phyloP scores from a whole-genome alignment of 1,140 invertebrate genomes.

The Drosophila murphyi region DNA sequence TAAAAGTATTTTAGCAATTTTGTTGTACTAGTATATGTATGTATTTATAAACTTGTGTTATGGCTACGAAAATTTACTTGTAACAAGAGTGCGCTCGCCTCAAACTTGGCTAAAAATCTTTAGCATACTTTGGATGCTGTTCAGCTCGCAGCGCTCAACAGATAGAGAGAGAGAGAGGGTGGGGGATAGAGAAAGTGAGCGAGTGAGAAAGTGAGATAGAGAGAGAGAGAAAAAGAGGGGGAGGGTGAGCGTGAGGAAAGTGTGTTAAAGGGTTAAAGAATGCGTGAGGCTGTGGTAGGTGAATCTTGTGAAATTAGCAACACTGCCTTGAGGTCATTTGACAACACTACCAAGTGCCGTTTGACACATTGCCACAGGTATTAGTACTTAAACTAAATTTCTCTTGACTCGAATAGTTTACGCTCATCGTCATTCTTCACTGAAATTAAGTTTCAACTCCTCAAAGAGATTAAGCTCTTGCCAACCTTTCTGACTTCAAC shows the following conservation, averaged over 20 bases:
- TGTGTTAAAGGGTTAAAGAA: neutral
- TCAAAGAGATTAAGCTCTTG: no score
- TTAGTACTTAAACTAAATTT: neutral
- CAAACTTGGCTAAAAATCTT: slow-evolving; percentile 24
- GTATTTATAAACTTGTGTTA: slow-evolving; percentile 37
- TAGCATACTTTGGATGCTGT: slow-evolving; percentile 61
- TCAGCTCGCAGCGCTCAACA: slow-evolving; percentile 18
- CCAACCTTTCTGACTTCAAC: no score
- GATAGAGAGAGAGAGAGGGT: neutral
- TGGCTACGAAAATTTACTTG: slow-evolving; percentile 12
- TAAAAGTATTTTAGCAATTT: slow-evolving; percentile 41
- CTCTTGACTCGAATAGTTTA: neutral
- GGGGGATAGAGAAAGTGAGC: no score
- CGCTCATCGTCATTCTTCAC: no score
- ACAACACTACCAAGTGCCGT: neutral
- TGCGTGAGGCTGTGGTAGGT: neutral
- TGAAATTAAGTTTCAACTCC: no score
- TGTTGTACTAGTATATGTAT: neutral
- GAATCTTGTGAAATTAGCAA: neutral
- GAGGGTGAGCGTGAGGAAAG: no score
- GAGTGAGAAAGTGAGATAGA: neutral
- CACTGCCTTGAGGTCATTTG: neutral
- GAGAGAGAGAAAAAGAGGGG: neutral
- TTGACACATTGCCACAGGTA: neutral
- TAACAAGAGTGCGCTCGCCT: slow-evolving; percentile 4